Evolutionary conservation across 2,797 vertebrate species (phyloP).

Genomic region (Semaprochilodus insignis): DNA sequence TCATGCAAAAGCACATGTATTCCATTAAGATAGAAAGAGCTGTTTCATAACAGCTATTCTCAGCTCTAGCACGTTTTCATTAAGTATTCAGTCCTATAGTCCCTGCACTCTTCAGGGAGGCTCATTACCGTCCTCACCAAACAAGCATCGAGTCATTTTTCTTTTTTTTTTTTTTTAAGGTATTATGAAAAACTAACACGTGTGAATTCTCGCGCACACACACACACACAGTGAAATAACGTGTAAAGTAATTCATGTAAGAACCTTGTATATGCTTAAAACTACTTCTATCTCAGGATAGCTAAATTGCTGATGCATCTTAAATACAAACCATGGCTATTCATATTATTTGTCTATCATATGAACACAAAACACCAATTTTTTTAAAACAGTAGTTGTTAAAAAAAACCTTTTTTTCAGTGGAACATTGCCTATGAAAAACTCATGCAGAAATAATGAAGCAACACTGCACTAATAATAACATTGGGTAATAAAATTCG

Average conservation of each 20-base stretch:
- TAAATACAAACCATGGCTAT: background rate
- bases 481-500: too few species aligned
- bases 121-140: background rate
- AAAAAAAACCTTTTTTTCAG: too few species aligned
- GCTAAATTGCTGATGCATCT: background rate
- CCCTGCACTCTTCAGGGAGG: background rate
- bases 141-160: background rate
- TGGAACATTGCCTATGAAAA: too few species aligned
- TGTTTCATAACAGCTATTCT: slow-evolving; percentile 6
- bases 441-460: too few species aligned
- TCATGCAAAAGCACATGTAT: background rate
- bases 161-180: too few species aligned
- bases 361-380: too few species aligned
- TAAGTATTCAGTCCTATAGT: background rate
- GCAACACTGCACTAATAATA: too few species aligned
- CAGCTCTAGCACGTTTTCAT: slow-evolving; percentile 6
- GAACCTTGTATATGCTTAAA: background rate
- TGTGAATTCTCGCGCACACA: background rate
- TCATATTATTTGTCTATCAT: too few species aligned
- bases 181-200: background rate
- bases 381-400: too few species aligned
- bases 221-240: background rate
- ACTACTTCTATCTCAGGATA: background rate
- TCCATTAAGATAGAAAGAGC: background rate
- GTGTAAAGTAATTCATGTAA: background rate